Evolutionary conservation across 2,113 vertebrate species (phyloP).

Genomic region (Potamarius usumacintae): DNA sequence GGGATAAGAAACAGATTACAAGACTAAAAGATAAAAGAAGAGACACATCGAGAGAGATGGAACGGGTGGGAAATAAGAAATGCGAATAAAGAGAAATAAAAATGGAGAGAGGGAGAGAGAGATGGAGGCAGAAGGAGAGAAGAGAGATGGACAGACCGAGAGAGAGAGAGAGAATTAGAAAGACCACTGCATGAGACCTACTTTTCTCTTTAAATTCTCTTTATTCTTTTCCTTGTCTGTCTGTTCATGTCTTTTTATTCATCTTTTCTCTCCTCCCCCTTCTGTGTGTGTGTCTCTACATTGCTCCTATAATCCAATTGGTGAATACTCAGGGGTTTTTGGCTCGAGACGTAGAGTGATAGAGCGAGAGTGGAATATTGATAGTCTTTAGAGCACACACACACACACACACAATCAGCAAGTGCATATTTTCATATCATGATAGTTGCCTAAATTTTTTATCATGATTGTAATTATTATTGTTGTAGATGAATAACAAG

Average conservation of each 20-base stretch:
- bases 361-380: slow-evolving; percentile 31
- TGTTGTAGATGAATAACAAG: not conserved
- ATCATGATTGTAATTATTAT: not conserved
- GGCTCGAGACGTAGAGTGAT: not conserved
- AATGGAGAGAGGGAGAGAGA: not conserved
- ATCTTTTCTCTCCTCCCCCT: not conserved
- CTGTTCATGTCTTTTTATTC: not conserved
- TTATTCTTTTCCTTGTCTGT: not conserved
- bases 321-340: slow-evolving; percentile 23
- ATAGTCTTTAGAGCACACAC: slow-evolving; percentile 13
- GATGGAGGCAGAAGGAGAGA: too few relatives aligned
- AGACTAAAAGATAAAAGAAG: not conserved
- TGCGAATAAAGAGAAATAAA: not conserved
- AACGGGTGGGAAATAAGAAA: not conserved
- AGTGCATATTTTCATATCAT: not conserved
- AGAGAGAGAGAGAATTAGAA: not conserved
- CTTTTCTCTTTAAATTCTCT: not conserved
- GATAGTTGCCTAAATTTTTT: not conserved
- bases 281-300: slow-evolving; percentile 27
- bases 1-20: slow-evolving; percentile 16
- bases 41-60: not conserved
- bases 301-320: slow-evolving; percentile 18
- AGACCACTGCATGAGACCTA: not conserved
- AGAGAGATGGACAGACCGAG: too few relatives aligned
- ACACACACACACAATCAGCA: not conserved